These are phyloP conservation scores for Meles meles DNA, from an alignment of 2,113 vertebrate species.

Conservation along the genomic window DNA sequence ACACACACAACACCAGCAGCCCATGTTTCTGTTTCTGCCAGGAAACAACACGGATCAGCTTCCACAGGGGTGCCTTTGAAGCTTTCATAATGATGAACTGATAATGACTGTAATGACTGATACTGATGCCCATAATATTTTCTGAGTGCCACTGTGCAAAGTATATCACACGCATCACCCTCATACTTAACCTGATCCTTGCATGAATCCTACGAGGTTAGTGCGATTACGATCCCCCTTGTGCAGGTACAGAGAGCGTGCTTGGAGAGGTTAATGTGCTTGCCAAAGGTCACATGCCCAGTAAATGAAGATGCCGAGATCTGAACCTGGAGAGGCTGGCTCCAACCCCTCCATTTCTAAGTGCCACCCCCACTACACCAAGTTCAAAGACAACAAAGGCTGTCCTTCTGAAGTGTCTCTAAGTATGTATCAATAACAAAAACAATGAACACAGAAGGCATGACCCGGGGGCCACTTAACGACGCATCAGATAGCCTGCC, in stretches of 20 bases:
- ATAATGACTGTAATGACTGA: neutral
- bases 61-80: neutral
- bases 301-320: neutral
- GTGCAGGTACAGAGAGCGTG: neutral
- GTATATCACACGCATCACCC: neutral
- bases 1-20: neutral
- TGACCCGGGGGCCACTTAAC: neutral
- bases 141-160: neutral
- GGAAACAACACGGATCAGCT: neutral
- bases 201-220: neutral
- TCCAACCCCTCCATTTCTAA: neutral
- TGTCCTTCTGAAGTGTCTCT: neutral
- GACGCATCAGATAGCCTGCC: neutral
- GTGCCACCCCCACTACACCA: neutral
- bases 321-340: neutral
- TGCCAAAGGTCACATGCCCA: neutral
- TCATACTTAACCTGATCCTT: neutral
- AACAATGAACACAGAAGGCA: neutral
- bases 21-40: neutral
- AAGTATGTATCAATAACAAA: neutral
- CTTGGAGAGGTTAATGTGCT: neutral
- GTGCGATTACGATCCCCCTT: neutral
- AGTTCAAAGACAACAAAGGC: neutral
- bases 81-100: neutral
- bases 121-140: neutral